These are phyloP conservation scores for Tetragonula carbonaria DNA, from an alignment of 2,888 invertebrate species.

Conservation along the genomic window DNA sequence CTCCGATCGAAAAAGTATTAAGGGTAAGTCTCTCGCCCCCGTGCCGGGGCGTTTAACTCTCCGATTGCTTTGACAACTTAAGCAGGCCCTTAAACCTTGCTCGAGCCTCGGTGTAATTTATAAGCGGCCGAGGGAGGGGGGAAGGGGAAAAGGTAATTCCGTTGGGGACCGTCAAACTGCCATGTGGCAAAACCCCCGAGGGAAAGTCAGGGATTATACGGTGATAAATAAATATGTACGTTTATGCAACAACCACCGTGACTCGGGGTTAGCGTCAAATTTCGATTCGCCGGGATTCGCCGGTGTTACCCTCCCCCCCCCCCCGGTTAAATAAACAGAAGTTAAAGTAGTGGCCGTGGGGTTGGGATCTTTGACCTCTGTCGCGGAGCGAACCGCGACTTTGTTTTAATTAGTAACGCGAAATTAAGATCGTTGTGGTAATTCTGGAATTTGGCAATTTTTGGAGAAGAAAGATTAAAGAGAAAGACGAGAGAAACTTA, in stretches of 20 bases:
- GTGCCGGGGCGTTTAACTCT: conserved; percentile 77
- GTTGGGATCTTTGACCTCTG: conserved; percentile 29
- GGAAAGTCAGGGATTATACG: conserved; percentile 83
- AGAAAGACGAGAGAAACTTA: too few species aligned
- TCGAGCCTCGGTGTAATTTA: conserved; percentile 81
- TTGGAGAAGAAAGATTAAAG: too few species aligned
- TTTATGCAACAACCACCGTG: conserved; percentile 73
- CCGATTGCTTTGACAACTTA: conserved; percentile 82
- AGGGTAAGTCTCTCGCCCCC: conserved; percentile 58
- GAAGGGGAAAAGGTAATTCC: conserved; percentile 61
- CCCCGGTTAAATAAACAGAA: conserved; percentile 55
- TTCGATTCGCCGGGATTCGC: conserved; percentile 46
- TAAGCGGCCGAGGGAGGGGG: conserved; percentile 75
- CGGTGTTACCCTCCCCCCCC: conserved; percentile 30
- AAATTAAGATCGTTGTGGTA: neutral
- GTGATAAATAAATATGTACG: conserved; percentile 82
- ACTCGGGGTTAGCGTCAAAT: conserved; percentile 56
- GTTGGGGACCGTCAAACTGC: conserved; percentile 80
- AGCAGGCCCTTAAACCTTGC: conserved; percentile 82
- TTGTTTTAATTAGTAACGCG: neutral
- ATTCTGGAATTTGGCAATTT: too few species aligned
- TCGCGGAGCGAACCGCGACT: neutral
- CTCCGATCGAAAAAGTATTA: conserved; percentile 69
- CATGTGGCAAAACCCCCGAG: conserved; percentile 81
- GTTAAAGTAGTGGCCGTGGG: conserved; percentile 28